These are phyloP conservation scores for Carlito syrichta DNA, from an alignment of 2,113 vertebrate species.

Conservation along the genomic window DNA sequence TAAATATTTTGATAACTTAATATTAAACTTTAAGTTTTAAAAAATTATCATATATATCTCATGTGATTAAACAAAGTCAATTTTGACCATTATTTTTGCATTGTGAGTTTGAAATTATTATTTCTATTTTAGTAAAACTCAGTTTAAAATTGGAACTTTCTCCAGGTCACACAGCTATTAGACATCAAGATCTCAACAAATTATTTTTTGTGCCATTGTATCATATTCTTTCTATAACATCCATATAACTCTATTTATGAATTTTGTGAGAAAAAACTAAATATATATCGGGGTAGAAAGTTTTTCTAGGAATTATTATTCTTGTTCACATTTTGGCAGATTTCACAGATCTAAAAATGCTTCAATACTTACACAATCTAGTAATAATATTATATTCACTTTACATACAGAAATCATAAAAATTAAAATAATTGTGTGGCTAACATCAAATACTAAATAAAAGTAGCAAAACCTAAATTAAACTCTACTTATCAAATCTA, in stretches of 20 bases:
- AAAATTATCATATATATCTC: neutral
- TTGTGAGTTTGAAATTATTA: neutral
- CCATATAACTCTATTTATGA: neutral
- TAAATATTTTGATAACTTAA: neutral
- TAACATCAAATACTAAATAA: neutral
- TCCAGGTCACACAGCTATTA: neutral
- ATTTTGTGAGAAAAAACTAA: neutral
- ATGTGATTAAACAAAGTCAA: neutral
- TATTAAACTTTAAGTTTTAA: neutral
- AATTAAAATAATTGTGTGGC: neutral
- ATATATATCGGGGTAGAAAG: fast-evolving
- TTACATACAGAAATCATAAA: neutral
- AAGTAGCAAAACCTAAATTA: neutral
- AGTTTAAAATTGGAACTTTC: neutral
- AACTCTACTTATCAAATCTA: neutral
- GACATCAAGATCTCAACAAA: neutral
- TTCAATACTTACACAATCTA: neutral
- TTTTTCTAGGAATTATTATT: neutral
- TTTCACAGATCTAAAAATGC: neutral
- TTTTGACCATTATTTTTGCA: neutral
- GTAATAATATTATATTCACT: neutral
- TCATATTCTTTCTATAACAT: neutral
- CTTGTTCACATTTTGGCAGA: neutral
- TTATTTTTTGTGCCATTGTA: no score
- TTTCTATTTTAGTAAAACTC: neutral